Evolutionary conservation across 2,797 vertebrate species (phyloP), one percentile per base, ranked within the genome.

Genomic region (Cyprinella venusta): DNA sequence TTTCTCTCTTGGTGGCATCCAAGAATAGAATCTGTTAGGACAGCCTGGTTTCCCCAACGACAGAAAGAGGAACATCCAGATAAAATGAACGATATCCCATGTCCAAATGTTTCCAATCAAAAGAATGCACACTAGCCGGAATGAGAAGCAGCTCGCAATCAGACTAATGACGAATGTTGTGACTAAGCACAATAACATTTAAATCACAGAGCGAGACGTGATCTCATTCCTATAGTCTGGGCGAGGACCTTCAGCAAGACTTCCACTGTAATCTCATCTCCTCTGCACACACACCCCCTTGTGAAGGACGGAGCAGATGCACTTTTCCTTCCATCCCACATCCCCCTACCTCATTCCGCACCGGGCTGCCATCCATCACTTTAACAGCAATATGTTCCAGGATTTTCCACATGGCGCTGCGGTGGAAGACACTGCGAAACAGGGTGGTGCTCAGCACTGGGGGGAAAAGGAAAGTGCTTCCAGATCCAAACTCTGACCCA

Each of bases 291-390:
- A 86, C 59, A 81, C 75, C 71, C 79, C 56, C 61, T 76, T 61
- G 52, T 88, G 86, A 91, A 90, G 90, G 88, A 84, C 86, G 65
- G 69, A 87, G 67, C 89, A 91, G 86, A 90, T 86, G 87, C 86
- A 86, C 84, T 86, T 84, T 85, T 85, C 79, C 64, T 76, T 64
- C 54, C 77, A 45, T 36, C 36, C 36, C 36, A 36, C 36, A 36
- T 36, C 84, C 33, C 67, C 68, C 61, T 68, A 59, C 75, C 59
- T 70, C 76, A 30, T 72, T 78, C 83, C 38, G 36, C 76, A 89
- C 70, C 12, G 56, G 79, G 75, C 86, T 74, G 75, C 80, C 88
- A 86, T 90, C 90, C 83, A 85, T 90, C 87, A 88, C 87, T 88
- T 86, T 87, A 84, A 85, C 81, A 84, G 81, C 85, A 64, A 52